Conservation (phyloP, 2,888 invertebrate species). For the Drosophila sordidapex region DNA sequence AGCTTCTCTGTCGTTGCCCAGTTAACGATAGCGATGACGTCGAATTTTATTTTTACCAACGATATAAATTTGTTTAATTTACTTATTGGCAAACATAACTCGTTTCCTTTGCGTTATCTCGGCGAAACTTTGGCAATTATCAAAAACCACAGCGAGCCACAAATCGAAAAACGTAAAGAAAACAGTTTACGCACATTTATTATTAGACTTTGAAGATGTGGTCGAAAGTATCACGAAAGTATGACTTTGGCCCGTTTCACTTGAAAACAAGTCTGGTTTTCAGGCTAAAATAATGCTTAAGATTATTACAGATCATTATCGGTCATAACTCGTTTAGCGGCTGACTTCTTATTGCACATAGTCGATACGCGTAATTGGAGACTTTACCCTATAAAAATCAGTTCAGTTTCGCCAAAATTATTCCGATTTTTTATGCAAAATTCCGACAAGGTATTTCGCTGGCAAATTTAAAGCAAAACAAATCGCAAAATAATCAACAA, state of each 20-base stretch:
- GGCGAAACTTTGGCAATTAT: conserved; percentile 50
- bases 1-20: conserved; percentile 14
- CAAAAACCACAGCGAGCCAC: conserved; percentile 12
- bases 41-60: conserved; percentile 50
- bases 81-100: conserved; percentile 62
- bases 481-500: conserved; percentile 36
- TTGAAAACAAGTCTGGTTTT: neutral
- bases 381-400: neutral
- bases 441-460: conserved; percentile 17
- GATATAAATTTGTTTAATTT: conserved; percentile 57
- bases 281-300: neutral
- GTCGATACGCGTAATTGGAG: neutral
- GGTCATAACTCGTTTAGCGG: neutral
- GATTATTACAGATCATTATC: neutral
- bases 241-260: conserved; percentile 2
- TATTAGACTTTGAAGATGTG: conserved; percentile 33
- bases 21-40: conserved; percentile 64
- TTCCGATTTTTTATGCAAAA: neutral
- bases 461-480: conserved; percentile 57
- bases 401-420: neutral
- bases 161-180: conserved; percentile 22
- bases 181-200: conserved; percentile 39
- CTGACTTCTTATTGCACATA: neutral
- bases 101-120: conserved; percentile 57
- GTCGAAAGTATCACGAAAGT: neutral